Percentiles rank a stretch among this genome's conserved stretches.
Evolutionary conservation across 2,888 invertebrate species (phyloP).

Genomic region (Drosophila incognita): DNA sequence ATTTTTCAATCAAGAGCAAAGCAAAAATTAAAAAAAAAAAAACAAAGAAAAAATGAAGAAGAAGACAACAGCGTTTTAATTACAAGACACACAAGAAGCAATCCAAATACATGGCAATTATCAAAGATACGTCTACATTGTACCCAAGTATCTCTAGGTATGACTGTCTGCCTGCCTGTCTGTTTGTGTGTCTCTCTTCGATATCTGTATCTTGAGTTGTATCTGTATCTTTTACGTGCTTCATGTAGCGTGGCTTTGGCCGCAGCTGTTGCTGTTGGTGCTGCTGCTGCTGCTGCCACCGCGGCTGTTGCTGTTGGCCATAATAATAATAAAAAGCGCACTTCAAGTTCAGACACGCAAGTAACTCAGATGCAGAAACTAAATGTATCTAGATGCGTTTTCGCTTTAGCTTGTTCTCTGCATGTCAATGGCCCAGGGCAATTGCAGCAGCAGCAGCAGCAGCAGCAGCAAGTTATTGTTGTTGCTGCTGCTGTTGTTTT

Average conservation of each 20-base stretch:
- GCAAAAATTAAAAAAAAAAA: conserved; percentile 6
- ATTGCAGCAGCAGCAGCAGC: neutral
- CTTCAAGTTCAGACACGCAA: conserved; percentile 58
- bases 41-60: neutral
- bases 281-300: neutral
- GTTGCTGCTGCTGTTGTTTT: conserved; percentile 24
- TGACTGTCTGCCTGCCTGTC: conserved; percentile 2
- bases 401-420: conserved; percentile 29
- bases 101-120: conserved; percentile 68
- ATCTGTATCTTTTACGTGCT: conserved; percentile 73
- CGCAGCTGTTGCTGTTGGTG: conserved; percentile 26
- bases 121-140: conserved; percentile 41
- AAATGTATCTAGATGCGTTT: conserved; percentile 57
- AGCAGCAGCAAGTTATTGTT: conserved; percentile 2
- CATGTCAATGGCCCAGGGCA: conserved; percentile 63
- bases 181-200: conserved; percentile 4
- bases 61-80: conserved; percentile 47
- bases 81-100: conserved; percentile 61
- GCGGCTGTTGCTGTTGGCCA: conserved; percentile 35
- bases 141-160: conserved; percentile 3
- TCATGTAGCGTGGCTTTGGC: conserved; percentile 56
- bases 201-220: conserved; percentile 25
- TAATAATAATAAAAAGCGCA: conserved; percentile 24
- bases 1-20: conserved; percentile 66
- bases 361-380: conserved; percentile 55